Base-by-base conservation (phyloP, 2,113 vertebrate species). In the Furnarius figulus region DNA sequence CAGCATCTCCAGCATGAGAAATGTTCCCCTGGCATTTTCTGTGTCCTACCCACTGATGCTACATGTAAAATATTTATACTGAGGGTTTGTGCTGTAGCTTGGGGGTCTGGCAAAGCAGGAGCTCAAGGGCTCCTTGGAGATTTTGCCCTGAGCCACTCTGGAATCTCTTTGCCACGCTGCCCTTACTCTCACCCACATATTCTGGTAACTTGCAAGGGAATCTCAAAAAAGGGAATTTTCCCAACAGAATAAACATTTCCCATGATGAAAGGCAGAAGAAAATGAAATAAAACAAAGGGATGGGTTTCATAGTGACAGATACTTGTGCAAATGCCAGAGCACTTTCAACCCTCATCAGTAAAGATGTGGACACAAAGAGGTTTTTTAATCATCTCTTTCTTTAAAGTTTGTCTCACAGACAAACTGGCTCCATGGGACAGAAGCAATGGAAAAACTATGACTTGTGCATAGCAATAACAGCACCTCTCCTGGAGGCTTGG, bases 181-280 rank as follows among this genome's bases (percentile, higher is more conserved):
- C 61, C 90, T 67, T 46, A 59, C n/a, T 63, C 81, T 88, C 88
- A 95, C 76, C 76, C 68, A 68, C 5, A 4, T 23, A 39, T 89
- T 76, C 93, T 42, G 42, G 4, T 67, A 78, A 83, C 88, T 91
- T 93, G 78, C 35, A 9, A 80, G 31, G 11, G 35, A 8, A 83
- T 75, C 62, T 93, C 44, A 58, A 8, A 82, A 85, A 74, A 47
- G 67, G 58, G 55, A 80, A 35, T 83, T 90, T 93, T 96, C 71
- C 58, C 65, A 94, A 63, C 35, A 65, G 71, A 79, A 80, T 90
- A 92, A 93, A 93, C 49, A 52, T 62, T 84, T 90, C n/a, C 46
- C 37, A 31, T 1, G 42, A 85, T 59, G 72, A 97, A 96, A 95
- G 49, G 58, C 70, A 81, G 86, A 87, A 90, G 90, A 77, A 56